These are phyloP conservation scores for Sciurus carolinensis DNA, from an alignment of 2,797 vertebrate species.

Conservation along the genomic window DNA sequence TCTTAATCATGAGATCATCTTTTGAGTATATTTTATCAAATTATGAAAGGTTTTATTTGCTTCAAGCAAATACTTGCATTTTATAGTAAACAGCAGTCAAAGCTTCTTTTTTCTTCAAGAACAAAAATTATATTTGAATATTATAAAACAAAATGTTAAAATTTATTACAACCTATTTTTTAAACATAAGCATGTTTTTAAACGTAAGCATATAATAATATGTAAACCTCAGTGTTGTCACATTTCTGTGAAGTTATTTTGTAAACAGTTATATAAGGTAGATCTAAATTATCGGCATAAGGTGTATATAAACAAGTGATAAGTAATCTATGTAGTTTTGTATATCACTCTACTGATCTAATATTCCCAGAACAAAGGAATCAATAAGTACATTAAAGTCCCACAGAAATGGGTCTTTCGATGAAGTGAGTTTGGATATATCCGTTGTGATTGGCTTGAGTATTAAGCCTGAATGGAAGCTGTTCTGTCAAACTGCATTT, in stretches of 20 bases:
- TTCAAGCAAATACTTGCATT: constrained; percentile 46
- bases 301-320: constrained; percentile 16
- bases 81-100: constrained; percentile 20
- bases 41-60: constrained; percentile 61
- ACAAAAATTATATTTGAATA: constrained; percentile 57
- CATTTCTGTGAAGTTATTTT: constrained; percentile 24
- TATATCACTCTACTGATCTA: background rate
- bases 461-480: background rate
- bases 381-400: constrained; percentile 30
- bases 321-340: constrained; percentile 31
- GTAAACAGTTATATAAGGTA: background rate
- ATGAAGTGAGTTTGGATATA: constrained; percentile 38
- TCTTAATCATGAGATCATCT: constrained; percentile 2
- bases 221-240: background rate
- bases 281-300: background rate
- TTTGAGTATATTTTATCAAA: constrained; percentile 51
- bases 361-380: constrained; percentile 22
- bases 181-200: background rate
- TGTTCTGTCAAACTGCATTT: background rate
- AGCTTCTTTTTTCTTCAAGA: constrained; percentile 49
- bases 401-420: constrained; percentile 15
- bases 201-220: too few species aligned
- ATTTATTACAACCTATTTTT: constrained; percentile 16
- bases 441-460: background rate
- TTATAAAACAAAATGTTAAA: constrained; percentile 16